Percentiles rank a stretch among this genome's conserved stretches.
Evolutionary conservation across 2,113 vertebrate genomes (phyloP).

Genomic region (Prochilodus magdalenae): DNA sequence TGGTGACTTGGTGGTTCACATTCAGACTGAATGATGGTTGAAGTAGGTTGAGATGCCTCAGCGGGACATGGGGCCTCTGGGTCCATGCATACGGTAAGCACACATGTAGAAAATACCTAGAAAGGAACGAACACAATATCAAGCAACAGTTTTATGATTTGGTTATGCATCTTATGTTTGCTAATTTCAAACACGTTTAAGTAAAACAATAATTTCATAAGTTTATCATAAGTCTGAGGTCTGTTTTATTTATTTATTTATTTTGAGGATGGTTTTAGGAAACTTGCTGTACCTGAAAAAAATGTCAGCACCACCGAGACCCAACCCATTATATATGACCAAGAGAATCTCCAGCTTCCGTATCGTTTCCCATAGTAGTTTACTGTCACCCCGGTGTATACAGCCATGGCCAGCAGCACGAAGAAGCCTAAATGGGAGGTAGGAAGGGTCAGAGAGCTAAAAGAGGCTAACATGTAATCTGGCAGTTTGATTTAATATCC

Average conservation of each 20-base stretch:
- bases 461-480: neutral
- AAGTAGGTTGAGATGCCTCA: slow-evolving; percentile 62
- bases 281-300: slow-evolving; percentile 80
- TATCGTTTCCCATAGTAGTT: slow-evolving; percentile 83
- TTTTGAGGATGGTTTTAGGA: neutral
- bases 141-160: too few relatives aligned
- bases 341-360: slow-evolving; percentile 81
- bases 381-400: slow-evolving; percentile 81
- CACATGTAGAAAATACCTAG: slow-evolving; percentile 84
- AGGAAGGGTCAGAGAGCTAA: neutral
- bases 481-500: too few relatives aligned
- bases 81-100: slow-evolving; percentile 80
- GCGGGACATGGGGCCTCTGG: slow-evolving; percentile 75
- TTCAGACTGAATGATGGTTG: slow-evolving; percentile 67
- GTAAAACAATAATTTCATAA: too few relatives aligned
- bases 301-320: slow-evolving; percentile 81
- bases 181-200: too few relatives aligned
- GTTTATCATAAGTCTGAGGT: too few relatives aligned
- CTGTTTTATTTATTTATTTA: too few relatives aligned
- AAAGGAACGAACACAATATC: neutral
- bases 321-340: slow-evolving; percentile 84
- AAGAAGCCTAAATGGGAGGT: slow-evolving; percentile 72
- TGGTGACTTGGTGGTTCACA: slow-evolving; percentile 66
- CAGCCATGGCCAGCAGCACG: slow-evolving; percentile 81
- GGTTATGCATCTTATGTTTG: too few relatives aligned